Conservation (phyloP, 2,113 vertebrate genomes). For the Henicopernis longicauda region DNA sequence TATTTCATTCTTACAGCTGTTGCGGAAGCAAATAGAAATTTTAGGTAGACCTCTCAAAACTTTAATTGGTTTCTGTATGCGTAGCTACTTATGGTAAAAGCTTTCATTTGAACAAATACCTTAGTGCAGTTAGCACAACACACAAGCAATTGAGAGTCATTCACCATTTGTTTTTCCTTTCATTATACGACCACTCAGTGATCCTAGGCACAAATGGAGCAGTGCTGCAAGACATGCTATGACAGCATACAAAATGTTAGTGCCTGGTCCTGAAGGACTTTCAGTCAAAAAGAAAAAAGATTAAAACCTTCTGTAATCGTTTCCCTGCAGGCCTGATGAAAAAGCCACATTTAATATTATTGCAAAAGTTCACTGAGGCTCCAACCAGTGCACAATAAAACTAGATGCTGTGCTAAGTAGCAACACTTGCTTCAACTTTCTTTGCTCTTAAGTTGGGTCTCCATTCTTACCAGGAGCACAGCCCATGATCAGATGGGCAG, state of each 20-base stretch:
- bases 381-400: neutral
- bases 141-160: neutral
- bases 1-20: constrained; percentile 25
- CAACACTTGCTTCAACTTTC: neutral
- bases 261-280: neutral
- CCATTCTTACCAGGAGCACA: neutral
- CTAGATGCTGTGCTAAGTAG: neutral
- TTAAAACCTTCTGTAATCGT: neutral
- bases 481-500: neutral
- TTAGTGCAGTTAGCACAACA: neutral
- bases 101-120: constrained; percentile 35
- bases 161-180: constrained; percentile 7
- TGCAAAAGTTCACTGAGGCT: neutral
- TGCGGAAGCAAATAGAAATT: neutral
- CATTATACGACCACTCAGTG: neutral
- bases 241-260: neutral
- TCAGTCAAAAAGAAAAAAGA: neutral
- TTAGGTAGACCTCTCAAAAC: constrained; percentile 19
- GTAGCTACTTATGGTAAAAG: constrained; percentile 26
- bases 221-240: neutral
- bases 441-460: neutral
- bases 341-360: neutral
- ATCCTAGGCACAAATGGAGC: neutral
- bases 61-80: constrained; percentile 5
- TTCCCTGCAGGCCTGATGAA: neutral